Percentiles rank a stretch among this genome's conserved stretches.
These are phyloP conservation scores for Pherbina coryleti DNA, from an alignment of 2,888 invertebrate genomes.

Conservation along the genomic window DNA sequence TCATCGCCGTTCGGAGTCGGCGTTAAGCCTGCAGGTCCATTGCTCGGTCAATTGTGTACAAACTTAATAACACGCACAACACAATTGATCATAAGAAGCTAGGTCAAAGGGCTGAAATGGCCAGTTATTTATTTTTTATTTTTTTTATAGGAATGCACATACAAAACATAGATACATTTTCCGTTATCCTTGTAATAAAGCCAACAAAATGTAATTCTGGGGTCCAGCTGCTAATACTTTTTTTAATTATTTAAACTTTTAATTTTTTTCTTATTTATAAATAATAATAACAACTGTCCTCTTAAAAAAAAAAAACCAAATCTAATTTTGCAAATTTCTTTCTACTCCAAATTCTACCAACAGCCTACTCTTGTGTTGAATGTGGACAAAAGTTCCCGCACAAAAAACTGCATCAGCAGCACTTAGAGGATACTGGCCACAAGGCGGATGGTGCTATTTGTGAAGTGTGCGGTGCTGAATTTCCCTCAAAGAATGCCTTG, in stretches of 20 bases:
- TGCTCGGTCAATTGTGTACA: no score
- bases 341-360: neutral
- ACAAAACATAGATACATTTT: no score
- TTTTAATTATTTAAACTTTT: slow-evolving; percentile 2
- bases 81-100: no score
- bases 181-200: no score
- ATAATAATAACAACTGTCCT: neutral
- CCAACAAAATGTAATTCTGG: no score
- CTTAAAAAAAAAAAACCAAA: neutral
- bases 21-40: no score
- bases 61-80: no score
- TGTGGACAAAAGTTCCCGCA: slow-evolving; percentile 67
- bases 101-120: no score
- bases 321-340: neutral
- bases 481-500: slow-evolving; percentile 67
- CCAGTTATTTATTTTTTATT: no score
- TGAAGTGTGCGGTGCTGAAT: slow-evolving; percentile 68
- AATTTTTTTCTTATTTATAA: slow-evolving; percentile 39
- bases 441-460: slow-evolving; percentile 69
- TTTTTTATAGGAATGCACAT: no score
- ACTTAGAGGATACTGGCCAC: slow-evolving; percentile 68
- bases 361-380: slow-evolving; percentile 67
- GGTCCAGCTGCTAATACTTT: neutral
- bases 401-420: slow-evolving; percentile 67
- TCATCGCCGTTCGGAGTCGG: no score